These are phyloP conservation scores for Okamejei kenojei DNA, from an alignment of 2,797 vertebrate genomes.

Conservation along the genomic window DNA sequence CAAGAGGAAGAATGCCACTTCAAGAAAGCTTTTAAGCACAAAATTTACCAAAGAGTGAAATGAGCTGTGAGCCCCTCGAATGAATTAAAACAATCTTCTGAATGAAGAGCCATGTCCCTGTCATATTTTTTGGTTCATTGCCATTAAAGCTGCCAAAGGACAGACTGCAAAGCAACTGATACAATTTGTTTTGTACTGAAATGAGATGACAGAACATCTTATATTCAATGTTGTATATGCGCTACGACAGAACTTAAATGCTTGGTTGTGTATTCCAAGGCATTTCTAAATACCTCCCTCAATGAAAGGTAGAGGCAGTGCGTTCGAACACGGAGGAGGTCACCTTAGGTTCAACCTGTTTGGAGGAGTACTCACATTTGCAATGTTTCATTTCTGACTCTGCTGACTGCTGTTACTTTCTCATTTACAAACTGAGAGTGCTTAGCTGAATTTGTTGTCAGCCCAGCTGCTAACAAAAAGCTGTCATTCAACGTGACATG, in stretches of 20 bases:
- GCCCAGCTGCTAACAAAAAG: conserved; percentile 62
- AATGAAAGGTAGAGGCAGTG: conserved; percentile 4
- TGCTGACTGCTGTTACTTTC: conserved; percentile 24
- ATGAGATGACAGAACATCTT: conserved; percentile 19
- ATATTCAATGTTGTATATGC: background rate
- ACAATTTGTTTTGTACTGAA: conserved; percentile 11
- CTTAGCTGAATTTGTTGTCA: conserved; percentile 46
- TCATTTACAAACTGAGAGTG: conserved; percentile 28
- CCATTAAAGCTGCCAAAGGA: background rate
- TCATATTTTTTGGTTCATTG: conserved; percentile 5
- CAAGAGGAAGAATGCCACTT: background rate
- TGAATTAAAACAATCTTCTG: conserved; percentile 16
- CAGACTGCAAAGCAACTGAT: background rate
- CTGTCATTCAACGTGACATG: conserved; percentile 67
- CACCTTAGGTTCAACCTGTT: conserved; percentile 9
- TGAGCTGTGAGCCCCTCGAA: background rate
- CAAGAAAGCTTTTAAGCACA: background rate
- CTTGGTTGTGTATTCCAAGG: background rate
- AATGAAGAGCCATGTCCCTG: background rate
- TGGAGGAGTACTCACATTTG: background rate
- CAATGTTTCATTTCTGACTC: conserved; percentile 10
- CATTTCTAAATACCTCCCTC: background rate
- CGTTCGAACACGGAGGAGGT: background rate
- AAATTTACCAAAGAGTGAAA: background rate
- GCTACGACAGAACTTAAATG: conserved; percentile 2